A percentile compares a stretch with the other conserved stretches of the same genome.
Conservation (phyloP, 2,888 invertebrate genomes). For the Ephialtes manifestator region DNA sequence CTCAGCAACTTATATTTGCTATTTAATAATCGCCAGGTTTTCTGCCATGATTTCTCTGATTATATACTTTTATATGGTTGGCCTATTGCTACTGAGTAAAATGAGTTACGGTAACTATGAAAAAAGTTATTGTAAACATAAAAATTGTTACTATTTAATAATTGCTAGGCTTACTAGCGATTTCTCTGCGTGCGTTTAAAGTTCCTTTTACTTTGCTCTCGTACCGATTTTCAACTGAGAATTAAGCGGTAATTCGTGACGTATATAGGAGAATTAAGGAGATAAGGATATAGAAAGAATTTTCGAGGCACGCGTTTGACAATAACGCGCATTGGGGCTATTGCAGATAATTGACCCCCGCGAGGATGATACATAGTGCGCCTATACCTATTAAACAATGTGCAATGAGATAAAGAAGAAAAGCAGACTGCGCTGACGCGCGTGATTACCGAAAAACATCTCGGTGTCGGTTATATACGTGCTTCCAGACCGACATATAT, state of each 20-base stretch:
- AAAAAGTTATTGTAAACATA: too few relatives aligned
- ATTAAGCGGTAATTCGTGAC: not conserved
- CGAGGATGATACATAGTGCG: not conserved
- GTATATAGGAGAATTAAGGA: not conserved
- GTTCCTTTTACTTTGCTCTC: too few relatives aligned
- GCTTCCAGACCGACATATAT: constrained; percentile 13
- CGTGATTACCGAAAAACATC: constrained; percentile 26
- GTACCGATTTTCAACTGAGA: not conserved
- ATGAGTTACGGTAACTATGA: too few relatives aligned
- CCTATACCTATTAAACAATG: not conserved
- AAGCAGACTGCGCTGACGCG: constrained; percentile 26
- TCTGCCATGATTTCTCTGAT: too few relatives aligned
- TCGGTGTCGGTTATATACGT: constrained; percentile 29
- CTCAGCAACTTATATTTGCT: too few relatives aligned
- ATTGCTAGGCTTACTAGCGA: too few relatives aligned
- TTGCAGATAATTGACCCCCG: not conserved
- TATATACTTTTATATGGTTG: too few relatives aligned
- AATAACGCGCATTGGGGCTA: not conserved
- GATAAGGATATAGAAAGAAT: not conserved
- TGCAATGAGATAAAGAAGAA: constrained; percentile 24
- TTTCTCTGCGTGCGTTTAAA: too few relatives aligned
- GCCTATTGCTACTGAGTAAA: too few relatives aligned
- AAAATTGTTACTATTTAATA: too few relatives aligned
- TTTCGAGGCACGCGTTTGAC: not conserved
- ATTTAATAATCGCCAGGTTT: too few relatives aligned